Base-by-base conservation (phyloP, 2,113 vertebrate species). In the Alectura lathami region DNA sequence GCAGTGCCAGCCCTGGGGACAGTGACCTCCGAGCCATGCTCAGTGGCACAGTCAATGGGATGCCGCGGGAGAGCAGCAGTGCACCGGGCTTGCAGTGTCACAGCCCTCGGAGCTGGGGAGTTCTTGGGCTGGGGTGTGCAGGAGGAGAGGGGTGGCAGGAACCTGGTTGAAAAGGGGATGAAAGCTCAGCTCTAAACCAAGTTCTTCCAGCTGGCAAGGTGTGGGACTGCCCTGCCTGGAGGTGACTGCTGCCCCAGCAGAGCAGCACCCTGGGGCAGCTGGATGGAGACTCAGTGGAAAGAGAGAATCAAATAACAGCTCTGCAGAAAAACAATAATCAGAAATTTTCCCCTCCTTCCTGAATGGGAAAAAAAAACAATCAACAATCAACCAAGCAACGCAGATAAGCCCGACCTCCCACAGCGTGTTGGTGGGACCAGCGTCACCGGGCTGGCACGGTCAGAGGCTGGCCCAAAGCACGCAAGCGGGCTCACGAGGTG, bases 401-500 rank as follows among this genome's bases (percentile, higher is more conserved):
- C 0, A 93, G 88, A 93, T 96, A 91, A 96, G 82, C 17, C 53
- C 10, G 17, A 83, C 85, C 88, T 86, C 92, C 92, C 53, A 9
- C 17, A 2, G 82, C 4, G 0, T 0, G 0, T 53, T 1, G 2
- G 45, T 30, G 34, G 66, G 11, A 6, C 4, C 0, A 60, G 57
- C 23, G 30, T 93, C 93, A 95, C 2, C 0, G 1, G 47, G 54
- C 63, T 89, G 80, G 38, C 93, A 81, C 69, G 6, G 59, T 13
- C 1, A 1, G 36, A 84, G 17, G 16, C 63, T 15, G 83, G 42
- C 54, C n/a, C 0, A 0, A 63, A 66, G 34, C 12, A 22, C 29
- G 2, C 26, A n/a, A 34, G 54, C 69, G 24, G 30, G 40, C 27
- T 93, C 72, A 80, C 15, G 0, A 70, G 69, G 89, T 34, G 69